Conservation (phyloP, 2,797 vertebrate species). For the Aeoliscus strigatus region DNA sequence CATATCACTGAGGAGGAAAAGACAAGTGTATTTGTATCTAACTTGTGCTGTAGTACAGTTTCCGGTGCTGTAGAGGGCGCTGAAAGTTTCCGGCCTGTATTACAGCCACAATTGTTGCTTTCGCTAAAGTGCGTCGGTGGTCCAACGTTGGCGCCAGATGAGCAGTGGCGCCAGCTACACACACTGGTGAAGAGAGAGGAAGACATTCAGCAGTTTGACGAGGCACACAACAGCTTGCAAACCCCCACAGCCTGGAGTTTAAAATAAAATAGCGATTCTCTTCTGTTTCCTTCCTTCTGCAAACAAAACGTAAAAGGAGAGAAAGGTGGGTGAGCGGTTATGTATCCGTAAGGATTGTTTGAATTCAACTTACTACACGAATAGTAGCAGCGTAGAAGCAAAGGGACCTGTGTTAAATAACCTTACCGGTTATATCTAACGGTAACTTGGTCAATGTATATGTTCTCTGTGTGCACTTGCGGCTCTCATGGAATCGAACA, state of each 20-base stretch:
- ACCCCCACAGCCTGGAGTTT: conserved; percentile 35
- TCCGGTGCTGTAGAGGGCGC: conserved; percentile 47
- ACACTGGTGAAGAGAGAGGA: conserved; percentile 47
- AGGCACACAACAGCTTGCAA: conserved; percentile 50
- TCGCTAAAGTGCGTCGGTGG: conserved; percentile 63
- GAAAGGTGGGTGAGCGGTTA: conserved; percentile 54
- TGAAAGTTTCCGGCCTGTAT: neutral
- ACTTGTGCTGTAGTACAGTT: too few species aligned
- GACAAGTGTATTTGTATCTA: too few species aligned
- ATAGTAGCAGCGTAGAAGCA: neutral
- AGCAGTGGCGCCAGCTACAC: conserved; percentile 75
- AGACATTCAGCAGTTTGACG: conserved; percentile 42
- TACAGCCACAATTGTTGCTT: conserved; percentile 41
- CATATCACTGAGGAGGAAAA: too few species aligned
- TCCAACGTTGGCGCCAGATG: conserved; percentile 80
- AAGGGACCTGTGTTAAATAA: neutral
- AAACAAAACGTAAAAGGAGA: conserved; percentile 31
- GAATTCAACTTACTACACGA: conserved; percentile 15
- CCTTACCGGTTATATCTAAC: neutral
- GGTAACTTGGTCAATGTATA: neutral
- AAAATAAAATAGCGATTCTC: conserved; percentile 16
- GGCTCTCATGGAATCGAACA: conserved; percentile 21
- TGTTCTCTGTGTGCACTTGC: conserved; percentile 10
- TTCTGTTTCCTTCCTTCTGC: conserved; percentile 12
- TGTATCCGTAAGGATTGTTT: conserved; percentile 6